phyloP scores from a whole-genome alignment of 1,140 invertebrate species.

The Psilanteris sp. region DNA sequence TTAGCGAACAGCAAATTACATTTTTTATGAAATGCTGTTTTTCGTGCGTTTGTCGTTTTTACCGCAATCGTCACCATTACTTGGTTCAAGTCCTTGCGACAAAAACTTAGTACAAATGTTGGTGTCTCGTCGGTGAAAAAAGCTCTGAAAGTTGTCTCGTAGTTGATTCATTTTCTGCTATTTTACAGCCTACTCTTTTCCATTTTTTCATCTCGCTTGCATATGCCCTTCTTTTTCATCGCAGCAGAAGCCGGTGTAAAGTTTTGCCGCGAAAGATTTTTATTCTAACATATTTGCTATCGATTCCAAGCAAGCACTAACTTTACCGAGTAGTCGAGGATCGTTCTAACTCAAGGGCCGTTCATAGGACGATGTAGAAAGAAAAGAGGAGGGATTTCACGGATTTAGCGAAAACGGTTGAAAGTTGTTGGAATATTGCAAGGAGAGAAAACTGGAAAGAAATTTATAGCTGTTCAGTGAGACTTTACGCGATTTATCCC shows the following conservation, averaged over 20 bases:
- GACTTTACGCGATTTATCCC: constrained; percentile 71
- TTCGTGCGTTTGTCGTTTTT: constrained; percentile 52
- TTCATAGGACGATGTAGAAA: constrained; percentile 38
- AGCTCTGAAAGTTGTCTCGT: constrained; percentile 46
- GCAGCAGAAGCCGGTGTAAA: constrained; percentile 54
- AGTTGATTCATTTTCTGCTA: constrained; percentile 48
- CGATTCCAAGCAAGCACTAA: constrained; percentile 56
- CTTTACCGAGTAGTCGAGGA: constrained; percentile 59
- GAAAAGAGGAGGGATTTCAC: constrained; percentile 66
- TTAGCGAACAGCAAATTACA: constrained; percentile 13
- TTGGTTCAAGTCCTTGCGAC: constrained; percentile 51
- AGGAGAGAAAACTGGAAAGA: constrained; percentile 64
- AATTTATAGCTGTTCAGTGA: constrained; percentile 72
- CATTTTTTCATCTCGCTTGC: constrained; percentile 16
- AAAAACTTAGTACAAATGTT: constrained; percentile 58
- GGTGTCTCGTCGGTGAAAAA: constrained; percentile 45
- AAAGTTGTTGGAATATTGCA: constrained; percentile 70
- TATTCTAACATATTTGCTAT: constrained; percentile 65
- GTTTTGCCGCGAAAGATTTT: constrained; percentile 55
- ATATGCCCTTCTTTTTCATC: constrained; percentile 38
- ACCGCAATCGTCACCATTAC: constrained; percentile 48
- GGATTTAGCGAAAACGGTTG: constrained; percentile 73
- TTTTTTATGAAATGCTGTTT: constrained; percentile 26
- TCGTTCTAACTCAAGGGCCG: constrained; percentile 58
- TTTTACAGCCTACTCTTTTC: constrained; percentile 45